These are phyloP conservation scores for Bergia sp. DNA, from an alignment of 92 coral and sea anemone genomes.

Conservation along the genomic window DNA sequence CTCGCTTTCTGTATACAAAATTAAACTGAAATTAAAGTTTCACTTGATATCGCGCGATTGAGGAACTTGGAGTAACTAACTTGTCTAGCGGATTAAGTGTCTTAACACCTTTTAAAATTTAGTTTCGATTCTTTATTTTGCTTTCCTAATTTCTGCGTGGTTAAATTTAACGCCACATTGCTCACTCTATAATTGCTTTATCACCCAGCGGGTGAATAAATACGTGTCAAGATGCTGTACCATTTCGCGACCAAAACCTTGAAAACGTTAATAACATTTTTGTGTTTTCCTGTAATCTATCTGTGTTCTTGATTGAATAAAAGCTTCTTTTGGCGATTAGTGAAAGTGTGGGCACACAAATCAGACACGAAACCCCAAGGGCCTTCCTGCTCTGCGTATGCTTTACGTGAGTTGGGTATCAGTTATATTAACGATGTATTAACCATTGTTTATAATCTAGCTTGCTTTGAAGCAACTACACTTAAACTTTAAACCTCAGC, in stretches of 20 bases:
- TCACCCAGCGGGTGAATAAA: conserved; percentile 9
- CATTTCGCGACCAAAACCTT: neutral
- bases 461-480: neutral
- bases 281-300: neutral
- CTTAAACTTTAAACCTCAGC: neutral
- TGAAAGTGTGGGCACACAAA: neutral
- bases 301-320: neutral
- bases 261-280: neutral
- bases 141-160: neutral
- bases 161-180: neutral
- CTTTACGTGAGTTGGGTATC: neutral
- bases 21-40: no score
- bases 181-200: conserved; percentile 4
- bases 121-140: neutral
- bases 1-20: neutral
- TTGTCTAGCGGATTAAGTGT: neutral
- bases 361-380: conserved; percentile 9
- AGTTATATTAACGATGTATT: neutral
- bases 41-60: conserved; percentile 12
- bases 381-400: neutral
- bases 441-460: conserved; percentile 5
- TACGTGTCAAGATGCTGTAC: neutral
- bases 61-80: neutral
- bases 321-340: neutral
- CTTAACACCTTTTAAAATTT: neutral